Conservation (phyloP, 1,140 invertebrate species). For the Plodia interpunctella region DNA sequence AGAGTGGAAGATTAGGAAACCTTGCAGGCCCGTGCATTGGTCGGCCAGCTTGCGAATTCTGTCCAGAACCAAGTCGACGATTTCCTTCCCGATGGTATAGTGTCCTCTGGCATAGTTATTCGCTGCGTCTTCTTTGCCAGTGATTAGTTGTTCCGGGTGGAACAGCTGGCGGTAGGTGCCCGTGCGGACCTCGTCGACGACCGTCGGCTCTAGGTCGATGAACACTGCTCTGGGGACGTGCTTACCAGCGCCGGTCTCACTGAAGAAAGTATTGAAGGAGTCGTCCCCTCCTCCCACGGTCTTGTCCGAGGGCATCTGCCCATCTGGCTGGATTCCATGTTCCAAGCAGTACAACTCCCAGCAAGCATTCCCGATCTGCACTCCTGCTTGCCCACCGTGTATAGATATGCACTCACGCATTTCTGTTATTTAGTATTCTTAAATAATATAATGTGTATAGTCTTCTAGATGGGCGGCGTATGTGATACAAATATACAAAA, state of each 20-base stretch:
- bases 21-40: constrained; percentile 91
- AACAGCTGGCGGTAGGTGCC: constrained; percentile 90
- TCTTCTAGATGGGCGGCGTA: too few relatives aligned
- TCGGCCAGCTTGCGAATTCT: constrained; percentile 89
- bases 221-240: constrained; percentile 91
- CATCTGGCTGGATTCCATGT: constrained; percentile 92
- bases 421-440: too few relatives aligned
- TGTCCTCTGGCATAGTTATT: constrained; percentile 92
- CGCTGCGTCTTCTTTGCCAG: constrained; percentile 90
- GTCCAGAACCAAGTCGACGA: constrained; percentile 88
- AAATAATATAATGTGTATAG: too few relatives aligned
- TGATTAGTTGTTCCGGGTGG: constrained; percentile 90
- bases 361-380: constrained; percentile 92
- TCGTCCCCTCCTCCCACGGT: constrained; percentile 85
- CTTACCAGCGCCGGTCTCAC: constrained; percentile 91
- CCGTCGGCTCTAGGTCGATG: constrained; percentile 92
- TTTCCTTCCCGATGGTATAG: constrained; percentile 92
- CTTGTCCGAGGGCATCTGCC: constrained; percentile 82
- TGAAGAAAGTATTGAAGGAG: constrained; percentile 94
- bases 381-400: constrained; percentile 87
- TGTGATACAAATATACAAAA: too few relatives aligned
- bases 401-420: constrained; percentile 83
- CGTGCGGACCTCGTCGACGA: constrained; percentile 87
- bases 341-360: constrained; percentile 94
- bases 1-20: constrained; percentile 93